Conservation (phyloP, 2,113 vertebrate genomes). For the Aegotheles bennettii region DNA sequence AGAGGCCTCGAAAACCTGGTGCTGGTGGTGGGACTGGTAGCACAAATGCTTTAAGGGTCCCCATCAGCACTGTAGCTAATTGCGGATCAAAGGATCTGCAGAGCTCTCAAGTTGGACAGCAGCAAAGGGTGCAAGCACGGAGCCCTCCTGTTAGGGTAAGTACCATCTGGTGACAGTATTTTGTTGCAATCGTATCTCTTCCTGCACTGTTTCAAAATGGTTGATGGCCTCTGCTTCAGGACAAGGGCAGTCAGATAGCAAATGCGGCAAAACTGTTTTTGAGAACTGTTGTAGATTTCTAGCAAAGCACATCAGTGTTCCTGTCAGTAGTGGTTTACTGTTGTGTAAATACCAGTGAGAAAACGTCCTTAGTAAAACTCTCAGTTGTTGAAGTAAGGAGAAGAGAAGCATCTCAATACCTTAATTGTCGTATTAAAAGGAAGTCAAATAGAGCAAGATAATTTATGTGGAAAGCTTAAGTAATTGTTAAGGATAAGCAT, state of each 20-base stretch:
- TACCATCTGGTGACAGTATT: not conserved
- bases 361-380: not conserved
- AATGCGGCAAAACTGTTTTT: not conserved
- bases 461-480: not conserved
- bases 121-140: slow-evolving; percentile 87
- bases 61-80: slow-evolving; percentile 51
- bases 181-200: not conserved
- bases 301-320: not conserved
- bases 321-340: not conserved
- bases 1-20: slow-evolving; percentile 84
- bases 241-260: not conserved
- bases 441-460: not conserved
- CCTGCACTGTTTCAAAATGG: not conserved
- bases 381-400: not conserved
- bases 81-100: slow-evolving; percentile 80
- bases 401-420: not conserved
- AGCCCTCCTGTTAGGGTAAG: slow-evolving; percentile 93
- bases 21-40: slow-evolving; percentile 64
- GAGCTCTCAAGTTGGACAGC: slow-evolving; percentile 76
- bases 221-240: not conserved
- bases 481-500: not conserved
- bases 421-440: not conserved
- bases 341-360: not conserved
- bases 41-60: slow-evolving; percentile 70
- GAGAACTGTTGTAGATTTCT: not conserved